phyloP scores from a whole-genome alignment of 2,888 invertebrate species.

The Strigamia maritima region DNA sequence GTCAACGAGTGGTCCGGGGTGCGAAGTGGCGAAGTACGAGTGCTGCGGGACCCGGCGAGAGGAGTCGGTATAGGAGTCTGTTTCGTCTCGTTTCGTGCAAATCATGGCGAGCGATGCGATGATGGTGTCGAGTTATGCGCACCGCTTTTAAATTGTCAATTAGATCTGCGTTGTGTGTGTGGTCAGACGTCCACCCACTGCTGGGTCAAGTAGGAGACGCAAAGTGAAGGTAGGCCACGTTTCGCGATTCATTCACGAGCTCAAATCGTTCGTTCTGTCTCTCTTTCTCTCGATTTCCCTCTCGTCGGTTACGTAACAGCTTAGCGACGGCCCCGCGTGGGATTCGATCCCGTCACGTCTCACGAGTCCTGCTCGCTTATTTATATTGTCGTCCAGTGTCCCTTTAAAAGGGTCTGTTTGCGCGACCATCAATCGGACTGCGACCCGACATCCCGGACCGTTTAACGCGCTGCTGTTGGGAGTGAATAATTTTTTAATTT shows the following conservation, averaged over 20 bases:
- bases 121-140: too few species aligned
- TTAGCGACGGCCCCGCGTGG: slow-evolving; percentile 18
- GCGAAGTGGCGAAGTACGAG: too few species aligned
- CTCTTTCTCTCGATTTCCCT: background rate
- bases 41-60: background rate
- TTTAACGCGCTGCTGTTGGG: background rate
- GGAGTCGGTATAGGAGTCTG: too few species aligned
- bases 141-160: too few species aligned
- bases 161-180: too few species aligned
- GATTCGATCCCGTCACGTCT: slow-evolving; percentile 26
- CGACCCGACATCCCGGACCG: background rate
- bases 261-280: too few species aligned
- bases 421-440: background rate
- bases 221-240: background rate
- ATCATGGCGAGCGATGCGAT: too few species aligned
- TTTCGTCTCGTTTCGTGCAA: background rate
- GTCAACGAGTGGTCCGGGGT: too few species aligned
- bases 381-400: slow-evolving; percentile 20
- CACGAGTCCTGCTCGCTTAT: slow-evolving; percentile 9
- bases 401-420: slow-evolving; percentile 11
- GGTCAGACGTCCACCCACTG: too few species aligned
- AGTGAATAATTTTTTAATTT: too few species aligned
- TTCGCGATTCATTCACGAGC: too few species aligned
- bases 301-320: background rate
- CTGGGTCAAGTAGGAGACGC: background rate